Percentiles rank a stretch among this genome's conserved stretches.
phyloP scores from a whole-genome alignment of 2,113 vertebrate genomes.

The Austrofundulus limnaeus region DNA sequence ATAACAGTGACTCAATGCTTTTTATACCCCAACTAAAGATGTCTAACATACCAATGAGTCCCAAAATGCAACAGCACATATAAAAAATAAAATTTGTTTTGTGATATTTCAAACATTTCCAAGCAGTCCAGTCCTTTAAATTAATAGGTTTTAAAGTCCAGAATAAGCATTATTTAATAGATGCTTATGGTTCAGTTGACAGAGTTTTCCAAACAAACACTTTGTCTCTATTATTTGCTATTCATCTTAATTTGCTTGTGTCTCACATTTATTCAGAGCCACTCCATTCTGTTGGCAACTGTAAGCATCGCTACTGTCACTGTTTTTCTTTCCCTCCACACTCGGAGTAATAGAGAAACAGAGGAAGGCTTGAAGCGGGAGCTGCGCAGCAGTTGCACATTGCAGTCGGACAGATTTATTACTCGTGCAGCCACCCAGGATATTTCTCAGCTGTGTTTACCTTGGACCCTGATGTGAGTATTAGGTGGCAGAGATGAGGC shows the following conservation, averaged over 20 bases:
- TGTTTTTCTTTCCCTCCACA: conserved; percentile 12
- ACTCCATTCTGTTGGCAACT: conserved; percentile 29
- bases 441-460: conserved; percentile 86
- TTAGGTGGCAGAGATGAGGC: conserved; percentile 78
- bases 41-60: no score
- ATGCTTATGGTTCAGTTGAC: conserved; percentile 30
- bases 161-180: no score
- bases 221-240: conserved; percentile 40
- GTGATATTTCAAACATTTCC: no score
- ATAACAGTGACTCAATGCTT: no score
- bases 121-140: conserved; percentile 28
- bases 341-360: conserved; percentile 23
- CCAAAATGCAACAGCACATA: no score
- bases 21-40: no score
- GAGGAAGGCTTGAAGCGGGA: conserved; percentile 47
- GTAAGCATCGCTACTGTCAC: conserved; percentile 12
- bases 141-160: no score
- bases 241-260: conserved; percentile 54
- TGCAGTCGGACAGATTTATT: conserved; percentile 70
- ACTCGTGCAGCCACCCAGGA: conserved; percentile 75
- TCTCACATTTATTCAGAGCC: conserved; percentile 32
- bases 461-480: conserved; percentile 76
- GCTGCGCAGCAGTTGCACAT: conserved; percentile 57
- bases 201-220: conserved; percentile 20
- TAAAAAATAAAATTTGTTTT: no score